Base-by-base conservation (phyloP, 1,140 invertebrate genomes). In the Saxidomus purpurata region DNA sequence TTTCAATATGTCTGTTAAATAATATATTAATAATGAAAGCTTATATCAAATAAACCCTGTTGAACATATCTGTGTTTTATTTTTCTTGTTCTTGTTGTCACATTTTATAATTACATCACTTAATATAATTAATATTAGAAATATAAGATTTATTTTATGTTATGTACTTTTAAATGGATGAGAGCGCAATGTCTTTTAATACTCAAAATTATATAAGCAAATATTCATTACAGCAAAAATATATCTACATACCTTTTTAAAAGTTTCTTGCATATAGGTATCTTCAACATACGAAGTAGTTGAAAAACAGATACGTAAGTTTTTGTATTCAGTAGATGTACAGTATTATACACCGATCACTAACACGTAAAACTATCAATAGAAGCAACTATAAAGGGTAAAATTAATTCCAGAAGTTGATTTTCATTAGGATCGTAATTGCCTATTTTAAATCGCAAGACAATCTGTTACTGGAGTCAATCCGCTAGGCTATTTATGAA, bases 211-310 rank as follows among this genome's bases (percentile, higher is more conserved):
- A n/a, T n/a, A n/a, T n/a, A n/a, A n/a, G n/a, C n/a, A 43, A 43
- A 43, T 43, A 43, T 43, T 43, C 43, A 43, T 8, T 8, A 8
- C 43, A 43, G 6, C 4, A 63, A 28, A 63, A 28, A 25, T 25
- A 79, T 11, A 6, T 43, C 11, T 76, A 79, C 74, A 6, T 55
- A 79, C 80, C 80, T 83, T 49, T 67, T 31, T 28, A 67, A 43
- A 28, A 2, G 19, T 34, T 59, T 67, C 25, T 63, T 83, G 52
- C 80, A 83, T 28, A 43, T n/a, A 17, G 80, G 80, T 63, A 83
- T 34, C 59, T 83, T 83, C 80, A 83, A 83, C 80, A 83, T 83
- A 43, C 52, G 80, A 83, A n/a, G 17, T 19, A n/a, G 0, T n/a
- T 59, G 55, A n/a, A 52, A 2, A 28, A 28, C 31, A 25, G 38